Evolutionary conservation across 2,113 vertebrate species (phyloP), one percentile per base, ranked within the genome.

Genomic region (Triplophysa tibetana): DNA sequence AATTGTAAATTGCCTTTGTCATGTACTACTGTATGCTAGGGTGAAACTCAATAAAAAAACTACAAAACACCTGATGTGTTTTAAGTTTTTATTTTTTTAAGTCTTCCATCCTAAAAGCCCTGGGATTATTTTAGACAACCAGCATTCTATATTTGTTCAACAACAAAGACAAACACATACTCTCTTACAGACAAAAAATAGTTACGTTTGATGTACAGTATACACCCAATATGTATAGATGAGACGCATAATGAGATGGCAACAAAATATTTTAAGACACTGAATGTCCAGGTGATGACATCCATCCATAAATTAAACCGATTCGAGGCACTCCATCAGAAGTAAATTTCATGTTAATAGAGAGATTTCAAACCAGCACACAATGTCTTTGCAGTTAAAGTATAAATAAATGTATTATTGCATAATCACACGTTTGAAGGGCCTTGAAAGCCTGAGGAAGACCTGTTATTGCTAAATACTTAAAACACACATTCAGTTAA

Each of bases 81-180:
- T 83, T 70, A 87, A 86, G 60, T 81, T 79, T 92, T 90, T 88
- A 88, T 90, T 92, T 33, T 38, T 79, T 61, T 77, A 81, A 66
- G 67, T 75, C 81, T 80, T 58, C 3, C 58, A 45, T 67, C 48
- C 82, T 86, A 82, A 77, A 61, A 64, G 79, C 26, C 56, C 64
- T 45, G 52, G 69, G 13, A 16, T 68, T 54, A 87, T 81, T 24
- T 52, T 45, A 38, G 33, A 38, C 33, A 45, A 45, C 43, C 12
- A 11, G 43, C 43, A 45, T 45, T 45, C 43, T 45, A 45, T 9
- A 12, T 45, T 45, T 45, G 43, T 45, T 45, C 43, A 45, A 45
- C 43, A 45, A 45, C 11, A 80, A 54, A 81, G 24, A 70, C 43
- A 43, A 86, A 60, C 75, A 79, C 70, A 79, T 3, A 85, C 26